Percentiles rank a stretch among this genome's conserved stretches.
These are phyloP conservation scores for Drosophila subobscura DNA, from an alignment of 1,140 invertebrate genomes.

Conservation along the genomic window DNA sequence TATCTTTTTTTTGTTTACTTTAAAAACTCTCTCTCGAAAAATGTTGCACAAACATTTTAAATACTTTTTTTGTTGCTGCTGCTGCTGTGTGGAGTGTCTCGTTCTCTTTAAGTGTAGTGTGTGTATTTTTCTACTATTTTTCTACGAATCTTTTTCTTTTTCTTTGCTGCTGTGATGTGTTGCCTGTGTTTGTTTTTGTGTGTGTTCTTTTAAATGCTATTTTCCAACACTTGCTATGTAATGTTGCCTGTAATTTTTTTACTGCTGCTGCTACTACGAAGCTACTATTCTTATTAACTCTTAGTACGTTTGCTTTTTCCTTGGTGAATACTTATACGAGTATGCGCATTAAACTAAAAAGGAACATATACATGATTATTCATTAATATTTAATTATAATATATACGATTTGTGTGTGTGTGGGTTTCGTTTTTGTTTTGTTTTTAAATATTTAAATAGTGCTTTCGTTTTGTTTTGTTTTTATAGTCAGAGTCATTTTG, in stretches of 20 bases:
- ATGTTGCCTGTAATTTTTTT: constrained; percentile 10
- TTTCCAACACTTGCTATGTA: constrained; percentile 35
- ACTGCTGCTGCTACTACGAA: constrained; percentile 63
- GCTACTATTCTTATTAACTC: constrained; percentile 67
- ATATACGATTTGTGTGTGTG: constrained; percentile 45
- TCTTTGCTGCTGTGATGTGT: constrained; percentile 19
- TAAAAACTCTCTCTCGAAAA: constrained; percentile 48
- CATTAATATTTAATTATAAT: constrained; percentile 68
- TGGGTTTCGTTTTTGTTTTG: constrained; percentile 6
- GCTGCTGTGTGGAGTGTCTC: constrained; percentile 30
- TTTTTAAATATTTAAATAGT: constrained; percentile 65
- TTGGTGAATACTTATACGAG: constrained; percentile 54
- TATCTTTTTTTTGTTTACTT: constrained; percentile 23
- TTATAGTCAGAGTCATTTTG: constrained; percentile 75
- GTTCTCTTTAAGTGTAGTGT: constrained; percentile 16
- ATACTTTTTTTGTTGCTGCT: constrained; percentile 40
- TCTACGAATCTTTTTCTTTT: constrained; percentile 55
- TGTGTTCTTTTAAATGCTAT: constrained; percentile 58
- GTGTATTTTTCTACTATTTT: constrained; percentile 55
- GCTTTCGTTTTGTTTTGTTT: constrained; percentile 40
- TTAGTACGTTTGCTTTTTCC: constrained; percentile 53
- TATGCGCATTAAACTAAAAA: constrained; percentile 80
- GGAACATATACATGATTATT: constrained; percentile 82
- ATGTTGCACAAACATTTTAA: constrained; percentile 76
- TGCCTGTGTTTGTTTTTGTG: constrained; percentile 41